Evolutionary conservation across 2,797 vertebrate species (phyloP).

Genomic region (Nannoperca obscura): DNA sequence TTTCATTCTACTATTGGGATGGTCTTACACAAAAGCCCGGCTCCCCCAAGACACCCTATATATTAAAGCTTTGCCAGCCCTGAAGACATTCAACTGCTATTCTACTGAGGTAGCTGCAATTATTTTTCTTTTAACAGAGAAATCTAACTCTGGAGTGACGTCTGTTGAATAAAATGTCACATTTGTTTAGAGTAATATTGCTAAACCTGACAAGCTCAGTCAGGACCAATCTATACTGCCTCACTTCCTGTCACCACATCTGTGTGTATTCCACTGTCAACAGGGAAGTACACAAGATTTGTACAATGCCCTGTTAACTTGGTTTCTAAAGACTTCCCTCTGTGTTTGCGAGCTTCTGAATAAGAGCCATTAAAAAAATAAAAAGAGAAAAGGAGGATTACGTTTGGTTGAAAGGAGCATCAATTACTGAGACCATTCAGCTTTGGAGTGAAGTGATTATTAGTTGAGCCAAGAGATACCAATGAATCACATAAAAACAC

Average conservation of each 20-base stretch:
- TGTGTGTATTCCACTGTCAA: conserved; percentile 32
- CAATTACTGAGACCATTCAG: conserved; percentile 66
- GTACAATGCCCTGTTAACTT: conserved; percentile 36
- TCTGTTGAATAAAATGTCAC: conserved; percentile 61
- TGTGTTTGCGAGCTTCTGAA: conserved; percentile 60
- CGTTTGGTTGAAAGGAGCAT: conserved; percentile 70
- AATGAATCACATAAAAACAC: conserved; percentile 75
- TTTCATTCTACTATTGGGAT: conserved; percentile 48
- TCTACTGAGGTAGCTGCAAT: conserved; percentile 26
- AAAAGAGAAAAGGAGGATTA: conserved; percentile 67
- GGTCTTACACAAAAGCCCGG: conserved; percentile 40
- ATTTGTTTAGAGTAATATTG: conserved; percentile 55
- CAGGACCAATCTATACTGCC: conserved; percentile 44
- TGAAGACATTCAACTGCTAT: conserved; percentile 19
- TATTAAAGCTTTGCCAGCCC: conserved; percentile 35
- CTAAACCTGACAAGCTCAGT: conserved; percentile 57
- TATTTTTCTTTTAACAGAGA: conserved; percentile 32
- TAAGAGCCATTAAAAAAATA: conserved; percentile 52
- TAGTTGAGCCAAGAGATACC: conserved; percentile 75
- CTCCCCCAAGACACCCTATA: conserved; percentile 1
- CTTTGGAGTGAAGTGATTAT: conserved; percentile 75
- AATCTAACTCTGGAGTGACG: conserved; percentile 48
- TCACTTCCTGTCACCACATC: conserved; percentile 58
- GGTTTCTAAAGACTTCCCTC: conserved; percentile 46
- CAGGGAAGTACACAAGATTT: conserved; percentile 48